These are phyloP conservation scores for Nothoprocta pentlandii DNA, from an alignment of 2,113 vertebrate species.

Conservation along the genomic window DNA sequence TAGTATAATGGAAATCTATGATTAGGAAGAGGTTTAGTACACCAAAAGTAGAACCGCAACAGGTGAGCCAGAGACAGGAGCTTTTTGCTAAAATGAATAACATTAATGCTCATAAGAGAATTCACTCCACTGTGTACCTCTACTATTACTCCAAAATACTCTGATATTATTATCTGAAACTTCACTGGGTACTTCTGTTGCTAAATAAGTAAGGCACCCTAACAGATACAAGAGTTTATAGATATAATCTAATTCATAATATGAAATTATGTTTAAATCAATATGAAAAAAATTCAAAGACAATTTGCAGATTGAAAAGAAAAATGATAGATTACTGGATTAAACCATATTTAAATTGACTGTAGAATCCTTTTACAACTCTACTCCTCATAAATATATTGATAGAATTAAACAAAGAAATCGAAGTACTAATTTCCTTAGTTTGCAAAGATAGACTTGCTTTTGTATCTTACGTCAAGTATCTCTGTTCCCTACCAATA, in stretches of 20 bases:
- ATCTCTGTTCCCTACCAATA: fast-evolving
- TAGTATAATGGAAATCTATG: background rate
- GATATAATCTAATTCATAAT: background rate
- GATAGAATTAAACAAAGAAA: background rate
- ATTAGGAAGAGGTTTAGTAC: background rate
- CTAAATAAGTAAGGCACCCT: background rate
- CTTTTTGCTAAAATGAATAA: background rate
- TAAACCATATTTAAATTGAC: fast-evolving
- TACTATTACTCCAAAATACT: background rate
- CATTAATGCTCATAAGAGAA: background rate
- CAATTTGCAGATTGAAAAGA: background rate
- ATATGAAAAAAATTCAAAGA: background rate
- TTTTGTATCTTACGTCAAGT: background rate
- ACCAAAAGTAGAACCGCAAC: fast-evolving
- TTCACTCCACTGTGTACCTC: background rate
- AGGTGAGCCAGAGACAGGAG: background rate
- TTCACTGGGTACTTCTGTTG: background rate
- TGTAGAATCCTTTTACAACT: fast-evolving
- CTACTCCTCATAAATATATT: fast-evolving
- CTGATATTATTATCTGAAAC: background rate
- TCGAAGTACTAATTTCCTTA: background rate
- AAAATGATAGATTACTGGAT: fast-evolving
- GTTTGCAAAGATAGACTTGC: background rate
- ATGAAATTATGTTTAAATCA: background rate
- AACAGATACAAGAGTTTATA: background rate